These are phyloP conservation scores for Ptychochromis oligacanthus DNA, from an alignment of 2,113 vertebrate genomes.

Conservation along the genomic window DNA sequence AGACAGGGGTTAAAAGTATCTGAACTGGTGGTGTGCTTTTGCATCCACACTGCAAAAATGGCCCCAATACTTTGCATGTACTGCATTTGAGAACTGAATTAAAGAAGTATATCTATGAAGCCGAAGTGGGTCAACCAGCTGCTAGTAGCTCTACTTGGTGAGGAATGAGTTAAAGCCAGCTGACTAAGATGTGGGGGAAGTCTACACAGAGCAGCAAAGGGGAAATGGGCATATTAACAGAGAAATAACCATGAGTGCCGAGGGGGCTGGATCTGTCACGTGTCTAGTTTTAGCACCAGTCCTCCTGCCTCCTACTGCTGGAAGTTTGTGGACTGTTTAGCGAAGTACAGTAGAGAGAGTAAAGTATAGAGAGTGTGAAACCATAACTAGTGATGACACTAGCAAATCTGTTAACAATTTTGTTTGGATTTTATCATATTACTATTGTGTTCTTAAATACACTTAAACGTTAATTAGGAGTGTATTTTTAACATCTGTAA, in stretches of 20 bases:
- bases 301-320: conserved; percentile 61
- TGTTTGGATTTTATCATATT: neutral
- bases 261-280: conserved; percentile 65
- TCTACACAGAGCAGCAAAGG: conserved; percentile 59
- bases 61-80: neutral
- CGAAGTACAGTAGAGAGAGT: conserved; percentile 40
- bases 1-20: conserved; percentile 40
- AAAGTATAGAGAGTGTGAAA: neutral
- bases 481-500: neutral
- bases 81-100: conserved; percentile 19
- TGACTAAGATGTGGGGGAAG: conserved; percentile 66
- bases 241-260: conserved; percentile 67
- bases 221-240: conserved; percentile 75
- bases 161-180: conserved; percentile 73
- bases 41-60: neutral
- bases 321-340: conserved; percentile 59
- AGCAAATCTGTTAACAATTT: neutral
- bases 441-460: neutral
- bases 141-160: conserved; percentile 27
- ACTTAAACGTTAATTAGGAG: neutral
- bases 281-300: conserved; percentile 69
- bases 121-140: neutral
- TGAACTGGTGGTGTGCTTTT: neutral
- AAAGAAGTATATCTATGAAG: conserved; percentile 21
- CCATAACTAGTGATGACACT: neutral